Evolutionary conservation across 2,113 vertebrate genomes (phyloP).

Genomic region (Engystomops pustulosus): DNA sequence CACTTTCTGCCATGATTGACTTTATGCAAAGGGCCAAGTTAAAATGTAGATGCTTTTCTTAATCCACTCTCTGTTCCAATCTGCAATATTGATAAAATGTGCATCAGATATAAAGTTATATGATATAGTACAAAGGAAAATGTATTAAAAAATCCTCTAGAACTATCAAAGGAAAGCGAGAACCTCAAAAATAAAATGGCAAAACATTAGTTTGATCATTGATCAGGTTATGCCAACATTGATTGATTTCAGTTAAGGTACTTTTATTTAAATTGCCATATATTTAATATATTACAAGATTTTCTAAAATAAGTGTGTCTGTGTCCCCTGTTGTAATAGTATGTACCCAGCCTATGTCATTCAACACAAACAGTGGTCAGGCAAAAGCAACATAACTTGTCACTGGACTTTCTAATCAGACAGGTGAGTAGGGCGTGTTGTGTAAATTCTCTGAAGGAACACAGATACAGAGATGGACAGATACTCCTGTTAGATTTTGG

Average conservation of each 20-base stretch:
- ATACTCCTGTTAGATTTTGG: conserved; percentile 42
- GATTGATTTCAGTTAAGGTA: neutral
- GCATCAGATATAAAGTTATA: neutral
- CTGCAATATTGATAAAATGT: conserved; percentile 11
- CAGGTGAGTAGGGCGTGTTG: conserved; percentile 35
- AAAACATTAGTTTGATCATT: too few species aligned
- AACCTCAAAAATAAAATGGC: too few species aligned
- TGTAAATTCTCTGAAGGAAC: conserved; percentile 51
- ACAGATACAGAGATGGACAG: conserved; percentile 49
- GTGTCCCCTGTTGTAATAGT: neutral
- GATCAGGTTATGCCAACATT: too few species aligned
- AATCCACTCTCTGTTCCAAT: neutral
- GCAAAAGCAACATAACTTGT: neutral
- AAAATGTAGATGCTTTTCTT: neutral
- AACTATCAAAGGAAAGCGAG: too few species aligned
- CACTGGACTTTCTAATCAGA: conserved; percentile 15
- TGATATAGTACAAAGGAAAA: neutral
- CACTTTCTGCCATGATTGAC: conserved; percentile 71
- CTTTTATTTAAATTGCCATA: neutral
- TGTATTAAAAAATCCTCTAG: too few species aligned
- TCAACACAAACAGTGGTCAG: neutral
- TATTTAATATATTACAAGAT: neutral
- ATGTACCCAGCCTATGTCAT: neutral
- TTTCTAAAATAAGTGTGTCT: neutral
- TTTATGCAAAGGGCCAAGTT: neutral